A percentile compares a stretch with the other conserved stretches of the same genome.
Conservation (phyloP, 2,888 invertebrate genomes). For the Drosophila incognita region DNA sequence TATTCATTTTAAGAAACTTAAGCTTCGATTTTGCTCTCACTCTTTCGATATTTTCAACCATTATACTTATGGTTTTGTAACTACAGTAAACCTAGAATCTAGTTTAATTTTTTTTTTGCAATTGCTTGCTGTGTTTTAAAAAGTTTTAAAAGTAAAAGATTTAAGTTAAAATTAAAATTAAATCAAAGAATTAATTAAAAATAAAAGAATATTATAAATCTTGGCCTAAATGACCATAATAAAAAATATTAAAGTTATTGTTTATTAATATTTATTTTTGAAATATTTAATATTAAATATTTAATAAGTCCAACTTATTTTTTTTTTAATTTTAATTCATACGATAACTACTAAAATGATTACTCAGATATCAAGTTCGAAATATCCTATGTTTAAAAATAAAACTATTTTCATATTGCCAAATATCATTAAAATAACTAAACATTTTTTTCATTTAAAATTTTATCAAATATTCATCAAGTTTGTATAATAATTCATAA, state of each 20-base stretch:
- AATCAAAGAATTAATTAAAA: background rate
- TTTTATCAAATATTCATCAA: background rate
- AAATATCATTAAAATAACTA: background rate
- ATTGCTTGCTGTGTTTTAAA: background rate
- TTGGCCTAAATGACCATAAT: background rate
- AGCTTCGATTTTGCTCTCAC: background rate
- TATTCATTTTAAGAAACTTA: background rate
- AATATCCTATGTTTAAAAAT: background rate
- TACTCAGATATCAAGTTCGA: background rate
- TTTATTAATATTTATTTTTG: too few species aligned
- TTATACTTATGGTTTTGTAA: background rate
- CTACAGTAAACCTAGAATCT: fast-evolving
- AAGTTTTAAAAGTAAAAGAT: background rate
- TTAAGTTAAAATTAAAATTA: background rate
- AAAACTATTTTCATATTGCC: background rate
- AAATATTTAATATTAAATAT: too few species aligned
- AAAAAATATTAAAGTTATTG: background rate
- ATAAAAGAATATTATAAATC: fast-evolving
- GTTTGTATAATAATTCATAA: background rate
- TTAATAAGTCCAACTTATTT: too few species aligned
- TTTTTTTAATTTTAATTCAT: background rate
- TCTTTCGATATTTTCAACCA: background rate
- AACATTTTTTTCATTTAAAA: background rate
- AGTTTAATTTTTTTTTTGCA: too few species aligned
- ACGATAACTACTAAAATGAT: background rate